Conservation (phyloP, 2,797 vertebrate species). For the Sebastes taczanowskii region DNA sequence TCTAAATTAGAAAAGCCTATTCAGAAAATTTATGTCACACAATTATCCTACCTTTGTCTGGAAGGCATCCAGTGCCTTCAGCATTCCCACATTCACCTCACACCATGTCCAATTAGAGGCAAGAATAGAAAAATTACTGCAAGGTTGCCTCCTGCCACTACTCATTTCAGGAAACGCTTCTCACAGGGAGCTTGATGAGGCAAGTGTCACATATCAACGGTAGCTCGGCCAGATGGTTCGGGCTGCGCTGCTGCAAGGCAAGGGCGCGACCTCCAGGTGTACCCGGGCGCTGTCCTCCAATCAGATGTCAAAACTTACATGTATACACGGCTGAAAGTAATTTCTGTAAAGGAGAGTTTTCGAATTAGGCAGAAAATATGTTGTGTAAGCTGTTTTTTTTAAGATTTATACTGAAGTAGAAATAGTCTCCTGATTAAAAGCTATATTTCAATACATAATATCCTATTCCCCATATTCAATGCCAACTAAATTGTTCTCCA, state of each 20-base stretch:
- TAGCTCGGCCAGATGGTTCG: constrained; percentile 43
- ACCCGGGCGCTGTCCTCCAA: not conserved
- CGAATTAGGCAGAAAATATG: not conserved
- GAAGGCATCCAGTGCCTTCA: constrained; percentile 38
- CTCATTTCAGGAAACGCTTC: constrained; percentile 55
- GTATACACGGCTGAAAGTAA: not conserved
- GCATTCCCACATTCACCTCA: constrained; percentile 61
- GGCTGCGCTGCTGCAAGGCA: constrained; percentile 9
- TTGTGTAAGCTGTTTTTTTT: not conserved
- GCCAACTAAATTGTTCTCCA: not conserved
- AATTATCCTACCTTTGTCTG: constrained; percentile 38
- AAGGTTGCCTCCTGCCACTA: constrained; percentile 69
- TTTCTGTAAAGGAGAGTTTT: not conserved
- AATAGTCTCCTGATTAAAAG: not conserved
- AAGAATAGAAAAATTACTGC: constrained; percentile 71
- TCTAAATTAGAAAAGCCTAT: constrained; percentile 43
- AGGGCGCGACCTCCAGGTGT: constrained; percentile 36
- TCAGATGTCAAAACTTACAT: not conserved
- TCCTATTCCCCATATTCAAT: not conserved
- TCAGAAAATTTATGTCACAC: constrained; percentile 27
- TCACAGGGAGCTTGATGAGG: constrained; percentile 52
- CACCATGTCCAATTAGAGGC: constrained; percentile 67
- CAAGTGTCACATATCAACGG: constrained; percentile 36
- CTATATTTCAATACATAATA: not conserved
- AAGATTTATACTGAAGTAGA: not conserved